Evolutionary conservation across 2,797 vertebrate species (phyloP), one percentile per base, ranked within the genome.

Genomic region (Avahi laniger): DNA sequence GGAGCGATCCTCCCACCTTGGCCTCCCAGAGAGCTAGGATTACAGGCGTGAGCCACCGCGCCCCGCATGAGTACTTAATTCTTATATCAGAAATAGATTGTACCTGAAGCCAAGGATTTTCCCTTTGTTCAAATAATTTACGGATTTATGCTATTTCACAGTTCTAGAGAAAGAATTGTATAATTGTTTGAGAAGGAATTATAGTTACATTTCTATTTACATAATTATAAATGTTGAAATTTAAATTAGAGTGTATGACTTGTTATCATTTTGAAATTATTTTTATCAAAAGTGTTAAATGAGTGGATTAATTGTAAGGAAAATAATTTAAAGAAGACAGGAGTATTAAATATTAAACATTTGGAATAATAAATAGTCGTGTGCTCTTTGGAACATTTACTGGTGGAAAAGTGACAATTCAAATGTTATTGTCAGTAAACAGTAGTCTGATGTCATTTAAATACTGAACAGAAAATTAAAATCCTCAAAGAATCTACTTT

Each of bases 401-500:
- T 88, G n/a, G 11, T 48, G 24, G 24, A 33, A 75, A 76, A 87
- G 69, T 83, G 63, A 86, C 89, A 87, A 52, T 81, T 89, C 4
- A 57, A 17, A 79, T 70, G 43, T 80, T 72, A 54, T 5, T 59
- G 3, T 61, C 41, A 54, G 8, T 78, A 48, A 92, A 43, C 13
- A 38, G 26, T 78, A 43, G 12, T 33, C n/a, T 96, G 75, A 65
- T 86, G 78, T 94, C 43, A 38, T 54, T 20, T 83, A 67, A 67
- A 59, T 80, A 46, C 50, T 89, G 43, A 89, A 69, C 65, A 83
- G 79, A 72, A 94, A 93, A 73, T 92, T 80, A 69, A 59, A 90
- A 48, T 95, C 41, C 24, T 80, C 8, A 48, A 46, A 82, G 24
- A 91, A 70, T 93, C 26, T 57, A 20, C 30, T 54, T 15, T 78